Percentiles rank a stretch among this genome's conserved stretches.
These are phyloP conservation scores for Agrilus planipennis DNA, from an alignment of 1,140 invertebrate genomes.

Conservation along the genomic window DNA sequence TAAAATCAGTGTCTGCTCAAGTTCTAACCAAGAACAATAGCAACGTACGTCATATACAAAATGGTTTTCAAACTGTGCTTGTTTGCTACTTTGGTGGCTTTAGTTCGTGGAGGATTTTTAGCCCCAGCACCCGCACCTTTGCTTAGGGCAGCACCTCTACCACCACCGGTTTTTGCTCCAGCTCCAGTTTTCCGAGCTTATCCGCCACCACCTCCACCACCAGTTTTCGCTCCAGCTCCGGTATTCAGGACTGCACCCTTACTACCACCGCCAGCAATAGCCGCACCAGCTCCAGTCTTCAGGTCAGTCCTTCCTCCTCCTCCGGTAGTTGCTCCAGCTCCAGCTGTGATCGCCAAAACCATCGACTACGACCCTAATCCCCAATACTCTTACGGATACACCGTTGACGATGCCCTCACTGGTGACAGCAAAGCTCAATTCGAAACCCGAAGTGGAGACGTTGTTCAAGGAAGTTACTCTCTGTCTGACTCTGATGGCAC, in stretches of 20 bases:
- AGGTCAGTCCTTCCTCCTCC: neutral
- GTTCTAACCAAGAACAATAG: no score
- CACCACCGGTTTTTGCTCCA: no score
- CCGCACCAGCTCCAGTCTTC: slow-evolving; percentile 20
- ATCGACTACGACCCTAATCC: slow-evolving; percentile 25
- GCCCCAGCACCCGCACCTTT: slow-evolving; percentile 9
- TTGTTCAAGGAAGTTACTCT: slow-evolving; percentile 43
- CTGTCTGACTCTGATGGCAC: slow-evolving; percentile 37
- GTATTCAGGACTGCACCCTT: neutral
- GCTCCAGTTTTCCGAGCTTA: slow-evolving; percentile 6
- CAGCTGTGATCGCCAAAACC: slow-evolving; percentile 13
- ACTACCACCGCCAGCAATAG: slow-evolving; percentile 17
- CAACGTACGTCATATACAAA: no score
- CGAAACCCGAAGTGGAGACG: slow-evolving; percentile 46
- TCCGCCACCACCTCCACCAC: no score
- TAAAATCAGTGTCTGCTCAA: no score
- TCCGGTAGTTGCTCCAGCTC: slow-evolving; percentile 2
- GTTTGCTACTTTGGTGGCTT: no score
- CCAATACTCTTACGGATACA: slow-evolving; percentile 55
- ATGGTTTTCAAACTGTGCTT: no score
- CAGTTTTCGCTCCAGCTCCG: slow-evolving; percentile 2
- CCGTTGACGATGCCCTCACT: slow-evolving; percentile 52
- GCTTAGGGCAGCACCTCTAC: no score
- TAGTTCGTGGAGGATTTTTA: no score
- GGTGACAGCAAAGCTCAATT: slow-evolving; percentile 53